Percentiles rank a stretch among this genome's conserved stretches.
phyloP scores from a whole-genome alignment of 2,888 invertebrate genomes.

The Phaedon cochleariae region DNA sequence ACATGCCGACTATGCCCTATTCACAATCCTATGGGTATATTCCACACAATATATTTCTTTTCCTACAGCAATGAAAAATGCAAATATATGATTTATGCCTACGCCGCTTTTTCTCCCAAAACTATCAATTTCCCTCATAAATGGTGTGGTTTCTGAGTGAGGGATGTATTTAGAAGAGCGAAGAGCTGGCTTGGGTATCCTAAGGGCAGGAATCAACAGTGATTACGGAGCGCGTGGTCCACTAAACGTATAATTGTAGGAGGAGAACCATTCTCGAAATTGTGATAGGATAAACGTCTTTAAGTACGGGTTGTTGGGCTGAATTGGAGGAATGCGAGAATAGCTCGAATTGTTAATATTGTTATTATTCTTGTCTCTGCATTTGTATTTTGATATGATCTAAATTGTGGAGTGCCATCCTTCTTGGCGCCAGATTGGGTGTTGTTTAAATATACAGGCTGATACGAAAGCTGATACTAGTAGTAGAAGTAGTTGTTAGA shows the following conservation, averaged over 20 bases:
- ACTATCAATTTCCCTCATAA: constrained; percentile 33
- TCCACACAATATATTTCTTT: background rate
- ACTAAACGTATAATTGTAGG: constrained; percentile 41
- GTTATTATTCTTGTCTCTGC: background rate
- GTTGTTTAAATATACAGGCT: background rate
- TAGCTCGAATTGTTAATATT: constrained; percentile 14
- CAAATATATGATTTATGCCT: constrained; percentile 17
- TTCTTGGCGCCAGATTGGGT: background rate
- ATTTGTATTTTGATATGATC: background rate
- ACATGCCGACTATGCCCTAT: background rate
- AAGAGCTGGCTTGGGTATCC: constrained; percentile 24
- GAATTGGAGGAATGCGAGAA: constrained; percentile 21
- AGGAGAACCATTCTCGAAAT: constrained; percentile 34
- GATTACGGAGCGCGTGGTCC: constrained; percentile 39
- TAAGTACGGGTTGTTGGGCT: constrained; percentile 33
- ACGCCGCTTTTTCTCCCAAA: constrained; percentile 18
- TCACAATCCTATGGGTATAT: background rate
- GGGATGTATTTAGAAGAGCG: constrained; percentile 30
- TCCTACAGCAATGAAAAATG: constrained; percentile 15
- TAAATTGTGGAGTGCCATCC: background rate
- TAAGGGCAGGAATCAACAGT: constrained; percentile 31
- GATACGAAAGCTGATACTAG: no score
- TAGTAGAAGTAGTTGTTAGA: no score
- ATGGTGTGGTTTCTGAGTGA: constrained; percentile 27
- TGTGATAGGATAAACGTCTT: constrained; percentile 37